Evolutionary conservation across 2,113 vertebrate species (phyloP), one percentile per base, ranked within the genome.

Genomic region (Rhinoptilus africanus): DNA sequence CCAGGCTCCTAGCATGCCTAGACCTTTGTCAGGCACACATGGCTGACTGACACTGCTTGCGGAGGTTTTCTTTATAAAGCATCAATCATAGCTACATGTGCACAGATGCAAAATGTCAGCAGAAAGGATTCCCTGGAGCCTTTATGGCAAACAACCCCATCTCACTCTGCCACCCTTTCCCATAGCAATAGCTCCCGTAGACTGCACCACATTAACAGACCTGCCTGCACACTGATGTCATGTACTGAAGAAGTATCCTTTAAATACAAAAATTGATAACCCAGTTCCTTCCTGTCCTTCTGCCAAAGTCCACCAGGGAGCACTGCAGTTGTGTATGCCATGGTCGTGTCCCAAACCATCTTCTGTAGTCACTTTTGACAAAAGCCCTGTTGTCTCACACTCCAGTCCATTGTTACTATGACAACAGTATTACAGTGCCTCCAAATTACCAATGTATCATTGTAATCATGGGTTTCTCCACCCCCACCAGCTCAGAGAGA

Each of bases 231-330:
- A 8, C 2, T 37, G 10, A 35, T 14, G 17, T 14, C 34, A 30
- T 32, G 11, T 7, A 23, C 48, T 17, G 26, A 63, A 26, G 9
- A 59, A 9, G 7, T 5, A 56, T 27, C 68, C 39, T 54, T 11
- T 34, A 43, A 10, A 10, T 3, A 32, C 8, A 26, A 13, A 12
- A 81, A 43, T 0, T 4, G 4, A 1, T 6, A 10, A 57, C 6
- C 39, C 11, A 14, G 32, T 43, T 60, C 50, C 35, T 39, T 80
- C 64, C 9, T 9, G 76, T 8, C 39, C 63, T 81, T 53, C 59
- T 66, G 45, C 15, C 27, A 6, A 54, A 77, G 34, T n/a, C 94
- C 94, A 89, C 45, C 50, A 66, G 82, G 45, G 85, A 93, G 73
- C 77, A 85, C 69, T 77, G 63, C 62, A 83, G 24, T 16, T 51